Evolutionary conservation across 2,888 invertebrate species (phyloP).

Genomic region (Pseudococcus jackbeardsleyi): DNA sequence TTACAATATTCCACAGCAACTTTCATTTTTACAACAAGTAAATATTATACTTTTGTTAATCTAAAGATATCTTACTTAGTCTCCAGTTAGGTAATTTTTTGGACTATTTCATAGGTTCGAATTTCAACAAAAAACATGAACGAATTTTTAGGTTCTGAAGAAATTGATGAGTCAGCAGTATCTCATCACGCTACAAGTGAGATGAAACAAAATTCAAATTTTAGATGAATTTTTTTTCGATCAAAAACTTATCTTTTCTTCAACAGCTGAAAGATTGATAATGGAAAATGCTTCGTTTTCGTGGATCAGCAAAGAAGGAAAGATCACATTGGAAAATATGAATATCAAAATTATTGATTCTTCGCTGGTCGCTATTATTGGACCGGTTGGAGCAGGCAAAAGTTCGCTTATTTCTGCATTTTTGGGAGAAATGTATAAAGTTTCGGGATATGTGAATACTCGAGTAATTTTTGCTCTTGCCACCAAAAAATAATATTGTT

Average conservation of each 20-base stretch:
- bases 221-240: no score
- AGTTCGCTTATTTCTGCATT: conserved; percentile 89
- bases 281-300: conserved; percentile 12
- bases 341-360: conserved; percentile 92
- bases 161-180: conserved; percentile 72
- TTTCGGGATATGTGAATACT: conserved; percentile 84
- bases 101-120: conserved; percentile 69
- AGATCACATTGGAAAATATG: conserved; percentile 75
- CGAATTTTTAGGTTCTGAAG: conserved; percentile 73
- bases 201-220: not conserved
- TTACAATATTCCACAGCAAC: conserved; percentile 96
- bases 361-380: conserved; percentile 85
- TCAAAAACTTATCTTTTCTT: no score
- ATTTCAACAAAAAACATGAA: conserved; percentile 74
- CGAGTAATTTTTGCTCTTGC: no score
- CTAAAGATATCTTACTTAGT: no score
- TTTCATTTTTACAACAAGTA: conserved; percentile 14
- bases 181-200: conserved; percentile 68
- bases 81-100: no score
- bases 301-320: conserved; percentile 67
- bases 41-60: not conserved
- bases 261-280: not conserved
- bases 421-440: conserved; percentile 91
- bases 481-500: no score
- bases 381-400: conserved; percentile 85